Conservation (phyloP, 1,140 invertebrate species). For the Pseudomyrmex flavicornis region DNA sequence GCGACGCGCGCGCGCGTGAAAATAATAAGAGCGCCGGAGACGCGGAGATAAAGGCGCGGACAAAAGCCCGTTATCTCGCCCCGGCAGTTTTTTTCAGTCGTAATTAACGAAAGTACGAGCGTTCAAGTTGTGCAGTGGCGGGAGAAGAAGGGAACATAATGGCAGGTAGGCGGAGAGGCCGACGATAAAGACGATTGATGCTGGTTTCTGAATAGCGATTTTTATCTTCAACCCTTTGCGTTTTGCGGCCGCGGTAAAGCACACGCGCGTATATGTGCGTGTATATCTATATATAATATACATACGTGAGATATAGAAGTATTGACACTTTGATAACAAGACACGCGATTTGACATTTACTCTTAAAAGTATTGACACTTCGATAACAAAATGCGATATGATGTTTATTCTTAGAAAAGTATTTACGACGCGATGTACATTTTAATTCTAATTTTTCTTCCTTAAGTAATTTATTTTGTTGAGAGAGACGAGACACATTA, state of each 20-base stretch:
- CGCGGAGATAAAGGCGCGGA: constrained; percentile 16
- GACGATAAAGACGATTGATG: constrained; percentile 19
- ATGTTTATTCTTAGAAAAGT: too few relatives aligned
- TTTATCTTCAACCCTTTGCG: constrained; percentile 4
- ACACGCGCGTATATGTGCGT: too few relatives aligned
- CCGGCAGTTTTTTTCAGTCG: constrained; percentile 17
- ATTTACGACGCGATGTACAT: too few relatives aligned
- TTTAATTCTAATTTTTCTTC: background rate
- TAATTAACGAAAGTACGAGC: constrained; percentile 46
- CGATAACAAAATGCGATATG: too few relatives aligned
- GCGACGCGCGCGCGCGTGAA: constrained; percentile 49
- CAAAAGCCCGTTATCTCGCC: constrained; percentile 60
- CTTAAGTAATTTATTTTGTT: constrained; percentile 10
- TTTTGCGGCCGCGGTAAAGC: too few relatives aligned
- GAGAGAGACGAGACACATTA: constrained; percentile 19
- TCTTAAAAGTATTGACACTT: too few relatives aligned
- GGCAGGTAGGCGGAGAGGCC: background rate
- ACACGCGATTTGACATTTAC: too few relatives aligned
- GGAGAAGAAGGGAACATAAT: background rate
- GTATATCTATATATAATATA: too few relatives aligned
- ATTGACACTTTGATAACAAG: constrained; percentile 1
- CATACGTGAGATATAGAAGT: background rate
- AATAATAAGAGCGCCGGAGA: constrained; percentile 59
- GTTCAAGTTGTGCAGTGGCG: background rate
- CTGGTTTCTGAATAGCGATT: background rate